These are phyloP conservation scores for Octopus sinensis DNA, from an alignment of 1,140 invertebrate genomes.

Conservation along the genomic window DNA sequence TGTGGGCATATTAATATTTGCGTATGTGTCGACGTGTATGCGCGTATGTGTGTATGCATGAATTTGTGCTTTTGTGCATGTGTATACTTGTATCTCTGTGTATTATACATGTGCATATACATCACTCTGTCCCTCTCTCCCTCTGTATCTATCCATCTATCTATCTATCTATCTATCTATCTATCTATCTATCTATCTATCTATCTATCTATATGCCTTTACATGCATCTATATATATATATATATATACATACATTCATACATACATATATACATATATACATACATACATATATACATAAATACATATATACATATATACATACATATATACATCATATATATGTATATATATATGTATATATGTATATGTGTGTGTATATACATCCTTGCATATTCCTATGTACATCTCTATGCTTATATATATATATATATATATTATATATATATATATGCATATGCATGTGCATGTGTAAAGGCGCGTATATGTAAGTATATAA, in stretches of 20 bases:
- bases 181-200: neutral
- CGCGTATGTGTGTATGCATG: too few species aligned
- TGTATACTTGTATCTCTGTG: neutral
- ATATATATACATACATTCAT: neutral
- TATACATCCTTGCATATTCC: neutral
- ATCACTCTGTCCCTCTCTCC: neutral
- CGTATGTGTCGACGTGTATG: too few species aligned
- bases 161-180: neutral
- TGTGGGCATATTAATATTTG: too few species aligned
- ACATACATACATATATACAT: neutral
- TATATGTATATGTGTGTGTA: constrained; percentile 3
- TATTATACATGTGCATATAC: neutral
- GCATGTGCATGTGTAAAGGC: too few species aligned
- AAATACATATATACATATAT: neutral
- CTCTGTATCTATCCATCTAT: neutral
- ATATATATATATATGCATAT: too few species aligned
- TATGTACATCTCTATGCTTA: too few species aligned
- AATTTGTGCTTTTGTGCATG: neutral
- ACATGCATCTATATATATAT: neutral
- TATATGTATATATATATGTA: neutral
- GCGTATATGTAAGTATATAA: too few species aligned
- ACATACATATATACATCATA: neutral
- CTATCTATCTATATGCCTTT: neutral
- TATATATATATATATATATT: too few species aligned
- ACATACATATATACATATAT: neutral